A percentile compares a stretch with the other conserved stretches of the same genome.
phyloP scores from a whole-genome alignment of 2,797 vertebrate genomes.

The Sebastiscus tertius region DNA sequence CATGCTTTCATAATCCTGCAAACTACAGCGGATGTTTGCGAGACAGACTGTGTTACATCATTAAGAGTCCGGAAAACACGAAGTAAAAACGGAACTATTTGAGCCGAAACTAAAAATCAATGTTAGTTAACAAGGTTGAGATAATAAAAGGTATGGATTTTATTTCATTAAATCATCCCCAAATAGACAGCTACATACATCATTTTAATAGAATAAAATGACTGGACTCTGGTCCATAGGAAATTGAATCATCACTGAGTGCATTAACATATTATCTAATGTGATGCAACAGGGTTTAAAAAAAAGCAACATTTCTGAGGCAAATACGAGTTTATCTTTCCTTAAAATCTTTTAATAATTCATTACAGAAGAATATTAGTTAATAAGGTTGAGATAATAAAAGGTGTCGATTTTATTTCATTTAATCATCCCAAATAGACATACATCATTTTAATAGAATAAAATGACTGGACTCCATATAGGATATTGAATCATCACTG shows the following conservation, averaged over 20 bases:
- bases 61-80: conserved; percentile 62
- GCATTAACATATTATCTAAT: not conserved
- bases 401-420: not conserved
- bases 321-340: conserved; percentile 47
- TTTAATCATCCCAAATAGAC: not conserved
- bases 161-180: not conserved
- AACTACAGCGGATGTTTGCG: conserved; percentile 57
- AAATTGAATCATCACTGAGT: not conserved
- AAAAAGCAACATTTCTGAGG: not conserved
- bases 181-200: not conserved
- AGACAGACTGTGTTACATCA: conserved; percentile 38
- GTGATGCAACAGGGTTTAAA: not conserved
- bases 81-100: conserved; percentile 3
- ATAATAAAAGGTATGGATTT: not conserved
- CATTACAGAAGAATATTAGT: conserved; percentile 21
- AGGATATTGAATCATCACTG: not conserved
- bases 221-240: too few species aligned
- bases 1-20: conserved; percentile 64
- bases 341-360: conserved; percentile 50
- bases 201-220: not conserved
- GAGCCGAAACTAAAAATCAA: not conserved
- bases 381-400: not conserved
- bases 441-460: not conserved
- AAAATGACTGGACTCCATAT: not conserved
- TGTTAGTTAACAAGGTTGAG: not conserved